Evolutionary conservation across 2,797 vertebrate species (phyloP), one percentile per base, ranked within the genome.

Genomic region (Florisuga fusca): DNA sequence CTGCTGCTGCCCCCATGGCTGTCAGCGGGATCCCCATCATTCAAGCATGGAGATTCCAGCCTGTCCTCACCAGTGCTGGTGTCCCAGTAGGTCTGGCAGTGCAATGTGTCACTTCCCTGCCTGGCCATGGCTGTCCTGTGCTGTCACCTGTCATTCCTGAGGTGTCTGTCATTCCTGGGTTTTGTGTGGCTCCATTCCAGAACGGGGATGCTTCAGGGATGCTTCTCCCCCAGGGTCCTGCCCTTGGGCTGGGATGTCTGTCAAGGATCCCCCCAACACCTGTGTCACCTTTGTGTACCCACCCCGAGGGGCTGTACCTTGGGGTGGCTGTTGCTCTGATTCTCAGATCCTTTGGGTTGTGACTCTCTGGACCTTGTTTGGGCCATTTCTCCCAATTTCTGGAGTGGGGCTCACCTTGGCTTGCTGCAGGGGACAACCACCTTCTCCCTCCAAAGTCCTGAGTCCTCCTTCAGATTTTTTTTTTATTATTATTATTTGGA

Each of bases 201-300:
- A 10, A 41, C 13, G 38, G 14, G 38, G 7, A 14, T 46, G 61
- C 72, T 53, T 64, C 5, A 20, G 63, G 34, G 90, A 72, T 55
- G 36, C 15, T 73, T 84, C 77, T 86, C 61, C 19, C 19, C 41
- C 20, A 6, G 61, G 14, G 15, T 76, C 55, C 31, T 7, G 9
- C 26, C 5, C 53, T 67, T 2, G 2, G 64, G 45, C 53, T 48
- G 48, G 55, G 43, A n/a, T 0, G 0, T 10, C 36, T 11, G 7
- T 15, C 3, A 2, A 21, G 74, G 71, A 54, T 58, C n/a, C 59
- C 13, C 29, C 38, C 14, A 61, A 7, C 0, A 0, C 5, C 6
- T 15, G 15, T 58, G 18, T 26, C 29, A 29, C 23, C 25, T 59
- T 76, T 79, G 34, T 48, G 23, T 46, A 11, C 31, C 55, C 31